These are phyloP conservation scores for Myotis vivesi DNA, from an alignment of 2,797 vertebrate species.

Conservation along the genomic window DNA sequence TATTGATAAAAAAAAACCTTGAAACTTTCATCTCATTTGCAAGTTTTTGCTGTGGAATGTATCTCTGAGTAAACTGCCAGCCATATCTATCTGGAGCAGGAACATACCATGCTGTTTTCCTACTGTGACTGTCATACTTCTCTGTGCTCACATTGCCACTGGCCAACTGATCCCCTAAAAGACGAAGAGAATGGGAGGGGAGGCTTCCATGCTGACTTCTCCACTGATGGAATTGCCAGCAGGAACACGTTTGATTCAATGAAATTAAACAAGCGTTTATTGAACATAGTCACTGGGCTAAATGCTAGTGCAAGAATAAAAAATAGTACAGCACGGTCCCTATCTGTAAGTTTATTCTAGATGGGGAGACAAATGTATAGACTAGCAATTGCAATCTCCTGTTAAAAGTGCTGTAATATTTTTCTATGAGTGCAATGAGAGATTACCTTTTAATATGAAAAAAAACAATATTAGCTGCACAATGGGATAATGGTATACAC, in stretches of 20 bases:
- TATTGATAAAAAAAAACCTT: constrained; percentile 34
- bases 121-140: background rate
- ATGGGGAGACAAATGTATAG: background rate
- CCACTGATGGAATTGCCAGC: constrained; percentile 18
- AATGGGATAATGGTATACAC: background rate
- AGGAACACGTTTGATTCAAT: constrained; percentile 11
- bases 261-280: constrained; percentile 49
- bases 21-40: background rate
- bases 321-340: background rate
- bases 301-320: constrained; percentile 24
- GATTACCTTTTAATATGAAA: background rate
- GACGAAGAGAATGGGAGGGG: background rate
- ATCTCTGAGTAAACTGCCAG: background rate
- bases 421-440: background rate
- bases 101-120: background rate
- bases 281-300: constrained; percentile 11
- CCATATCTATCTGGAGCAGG: background rate
- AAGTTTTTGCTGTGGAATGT: constrained; percentile 20
- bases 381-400: background rate
- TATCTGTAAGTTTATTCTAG: background rate
- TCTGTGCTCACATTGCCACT: constrained; percentile 10
- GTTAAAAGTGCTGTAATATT: background rate
- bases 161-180: constrained; percentile 34
- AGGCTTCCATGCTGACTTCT: constrained; percentile 27
- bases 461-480: background rate